phyloP scores from a whole-genome alignment of 2,113 vertebrate species.

The Rhodinocichla rosea region DNA sequence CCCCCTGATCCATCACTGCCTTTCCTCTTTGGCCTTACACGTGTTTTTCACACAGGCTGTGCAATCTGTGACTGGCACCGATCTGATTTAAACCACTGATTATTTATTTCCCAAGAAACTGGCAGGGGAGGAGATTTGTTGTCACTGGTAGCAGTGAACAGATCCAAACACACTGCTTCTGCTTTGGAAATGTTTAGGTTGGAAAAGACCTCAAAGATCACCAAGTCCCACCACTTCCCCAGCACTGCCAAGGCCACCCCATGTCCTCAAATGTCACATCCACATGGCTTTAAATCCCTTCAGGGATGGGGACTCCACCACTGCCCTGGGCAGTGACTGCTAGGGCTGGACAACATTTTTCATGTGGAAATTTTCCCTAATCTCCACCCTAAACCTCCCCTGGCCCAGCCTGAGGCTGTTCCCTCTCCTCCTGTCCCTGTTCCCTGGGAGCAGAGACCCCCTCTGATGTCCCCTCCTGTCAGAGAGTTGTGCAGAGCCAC shows the following conservation, averaged over 20 bases:
- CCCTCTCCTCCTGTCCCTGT: not conserved
- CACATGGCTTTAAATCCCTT: not conserved
- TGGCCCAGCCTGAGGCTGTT: fast-evolving
- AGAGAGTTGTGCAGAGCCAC: not conserved
- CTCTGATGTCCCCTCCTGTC: not conserved
- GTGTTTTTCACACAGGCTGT: not conserved
- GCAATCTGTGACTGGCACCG: not conserved
- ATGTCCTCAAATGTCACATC: not conserved
- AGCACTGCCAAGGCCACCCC: not conserved
- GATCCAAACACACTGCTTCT: not conserved
- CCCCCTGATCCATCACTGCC: not conserved
- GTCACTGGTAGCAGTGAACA: not conserved
- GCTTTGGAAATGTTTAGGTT: not conserved
- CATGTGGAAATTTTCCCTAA: not conserved
- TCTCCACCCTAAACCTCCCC: fast-evolving
- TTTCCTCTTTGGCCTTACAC: not conserved
- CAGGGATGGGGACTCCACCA: not conserved
- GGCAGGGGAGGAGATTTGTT: not conserved
- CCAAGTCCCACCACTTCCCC: not conserved
- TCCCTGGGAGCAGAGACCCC: not conserved
- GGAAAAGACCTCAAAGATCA: not conserved
- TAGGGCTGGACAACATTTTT: not conserved
- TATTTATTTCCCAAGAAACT: not conserved
- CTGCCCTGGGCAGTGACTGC: not conserved
- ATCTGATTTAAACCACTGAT: not conserved